Evolutionary conservation across 1,140 invertebrate species (phyloP).

Genomic region (Artemia franciscana): DNA sequence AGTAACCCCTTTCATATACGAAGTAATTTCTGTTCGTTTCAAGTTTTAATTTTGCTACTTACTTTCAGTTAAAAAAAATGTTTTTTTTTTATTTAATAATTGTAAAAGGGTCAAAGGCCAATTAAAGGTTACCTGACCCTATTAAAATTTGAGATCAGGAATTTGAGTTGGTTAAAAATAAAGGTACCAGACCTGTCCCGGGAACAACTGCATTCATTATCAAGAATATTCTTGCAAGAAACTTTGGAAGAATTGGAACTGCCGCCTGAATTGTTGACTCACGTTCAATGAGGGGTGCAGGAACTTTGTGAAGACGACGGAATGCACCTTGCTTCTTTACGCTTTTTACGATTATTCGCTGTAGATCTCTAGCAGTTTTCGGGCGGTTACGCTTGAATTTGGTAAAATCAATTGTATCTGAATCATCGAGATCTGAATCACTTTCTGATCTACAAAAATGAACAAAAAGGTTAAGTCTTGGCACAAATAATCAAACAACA

Average conservation of each 20-base stretch:
- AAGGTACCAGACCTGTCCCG: conserved; percentile 48
- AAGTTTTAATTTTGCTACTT: too few relatives aligned
- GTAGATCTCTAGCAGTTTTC: background rate
- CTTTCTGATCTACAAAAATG: background rate
- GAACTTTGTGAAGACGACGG: conserved; percentile 2
- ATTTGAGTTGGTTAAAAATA: too few relatives aligned
- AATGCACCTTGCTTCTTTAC: background rate
- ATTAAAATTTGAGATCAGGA: too few relatives aligned
- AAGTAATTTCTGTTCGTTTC: too few relatives aligned
- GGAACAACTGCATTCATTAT: conserved; percentile 61
- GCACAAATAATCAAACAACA: too few relatives aligned
- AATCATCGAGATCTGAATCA: background rate
- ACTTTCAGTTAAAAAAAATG: too few relatives aligned
- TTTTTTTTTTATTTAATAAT: too few relatives aligned
- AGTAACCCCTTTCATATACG: too few relatives aligned
- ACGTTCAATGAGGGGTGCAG: conserved; percentile 38
- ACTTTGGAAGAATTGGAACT: conserved; percentile 61
- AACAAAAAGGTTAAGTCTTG: too few relatives aligned
- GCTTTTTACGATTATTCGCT: background rate
- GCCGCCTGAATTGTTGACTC: conserved; percentile 60
- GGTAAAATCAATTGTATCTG: background rate
- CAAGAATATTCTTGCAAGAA: conserved; percentile 59
- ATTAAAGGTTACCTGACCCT: too few relatives aligned
- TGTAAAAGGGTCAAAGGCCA: too few relatives aligned
- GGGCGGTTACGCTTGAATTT: background rate